phyloP scores from a whole-genome alignment of 2,797 vertebrate genomes.

The Peromyscus melanophrys region DNA sequence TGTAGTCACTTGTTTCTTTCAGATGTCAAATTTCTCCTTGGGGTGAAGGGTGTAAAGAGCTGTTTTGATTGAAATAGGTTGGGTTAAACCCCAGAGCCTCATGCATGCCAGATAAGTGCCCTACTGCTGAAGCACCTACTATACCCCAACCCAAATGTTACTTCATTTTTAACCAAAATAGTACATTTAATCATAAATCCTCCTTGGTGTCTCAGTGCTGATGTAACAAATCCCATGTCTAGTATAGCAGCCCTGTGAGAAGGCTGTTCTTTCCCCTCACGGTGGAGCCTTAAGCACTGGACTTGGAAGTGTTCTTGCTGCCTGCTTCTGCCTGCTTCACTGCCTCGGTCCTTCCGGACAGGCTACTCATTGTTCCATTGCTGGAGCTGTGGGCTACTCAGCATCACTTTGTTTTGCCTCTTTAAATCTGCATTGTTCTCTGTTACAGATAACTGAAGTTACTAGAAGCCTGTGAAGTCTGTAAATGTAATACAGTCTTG shows the following conservation, averaged over 20 bases:
- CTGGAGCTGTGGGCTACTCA: background rate
- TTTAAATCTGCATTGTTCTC: conserved; percentile 57
- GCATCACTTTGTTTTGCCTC: background rate
- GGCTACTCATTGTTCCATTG: conserved; percentile 22
- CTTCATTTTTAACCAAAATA: conserved; percentile 60
- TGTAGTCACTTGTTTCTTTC: conserved; percentile 46
- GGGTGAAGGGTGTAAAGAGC: background rate
- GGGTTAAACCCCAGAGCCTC: background rate
- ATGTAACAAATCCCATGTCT: background rate
- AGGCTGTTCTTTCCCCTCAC: background rate
- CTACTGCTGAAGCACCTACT: background rate
- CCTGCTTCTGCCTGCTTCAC: background rate
- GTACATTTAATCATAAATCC: conserved; percentile 28
- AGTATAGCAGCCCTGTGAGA: background rate
- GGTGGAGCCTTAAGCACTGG: background rate
- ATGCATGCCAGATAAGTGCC: background rate
- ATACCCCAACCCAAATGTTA: background rate
- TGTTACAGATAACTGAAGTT: background rate
- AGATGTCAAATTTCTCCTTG: conserved; percentile 49
- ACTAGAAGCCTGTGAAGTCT: background rate
- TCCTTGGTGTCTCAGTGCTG: conserved; percentile 40
- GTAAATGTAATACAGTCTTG: background rate
- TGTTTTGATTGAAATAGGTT: background rate
- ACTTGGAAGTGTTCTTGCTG: background rate
- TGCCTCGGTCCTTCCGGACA: conserved; percentile 31